Conservation (phyloP, 2,888 invertebrate genomes). For the Emmelina monodactyla region DNA sequence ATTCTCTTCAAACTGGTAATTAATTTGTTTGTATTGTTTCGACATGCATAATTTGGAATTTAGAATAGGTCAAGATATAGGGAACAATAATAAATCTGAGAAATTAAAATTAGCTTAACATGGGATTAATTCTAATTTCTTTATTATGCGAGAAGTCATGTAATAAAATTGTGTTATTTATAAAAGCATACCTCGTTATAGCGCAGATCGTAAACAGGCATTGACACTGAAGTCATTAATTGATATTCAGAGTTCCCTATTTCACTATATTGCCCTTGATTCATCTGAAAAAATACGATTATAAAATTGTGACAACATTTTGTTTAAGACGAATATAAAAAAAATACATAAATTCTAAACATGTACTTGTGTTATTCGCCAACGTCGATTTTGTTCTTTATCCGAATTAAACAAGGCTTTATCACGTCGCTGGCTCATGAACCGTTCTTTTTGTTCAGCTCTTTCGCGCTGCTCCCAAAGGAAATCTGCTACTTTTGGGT, state of each 20-base stretch:
- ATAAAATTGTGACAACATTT: too few relatives aligned
- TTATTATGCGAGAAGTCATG: too few relatives aligned
- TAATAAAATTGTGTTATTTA: too few relatives aligned
- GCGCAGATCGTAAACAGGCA: constrained; percentile 90
- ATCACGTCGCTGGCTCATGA: constrained; percentile 71
- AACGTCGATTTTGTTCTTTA: constrained; percentile 70
- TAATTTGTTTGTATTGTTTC: constrained; percentile 24
- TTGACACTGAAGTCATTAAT: constrained; percentile 91
- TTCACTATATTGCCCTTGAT: constrained; percentile 69
- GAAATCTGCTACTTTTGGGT: constrained; percentile 91
- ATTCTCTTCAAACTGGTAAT: constrained; percentile 32
- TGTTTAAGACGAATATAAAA: too few relatives aligned
- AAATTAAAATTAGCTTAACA: too few relatives aligned
- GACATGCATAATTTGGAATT: constrained; percentile 46
- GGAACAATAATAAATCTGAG: too few relatives aligned
- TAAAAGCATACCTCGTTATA: constrained; percentile 87
- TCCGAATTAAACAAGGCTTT: constrained; percentile 68
- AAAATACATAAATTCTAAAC: too few relatives aligned
- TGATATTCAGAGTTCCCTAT: constrained; percentile 72
- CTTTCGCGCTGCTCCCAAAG: constrained; percentile 86
- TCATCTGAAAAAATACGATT: constrained; percentile 42
- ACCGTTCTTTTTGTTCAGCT: constrained; percentile 79
- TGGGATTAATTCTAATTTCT: too few relatives aligned
- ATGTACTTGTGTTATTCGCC: constrained; percentile 54
- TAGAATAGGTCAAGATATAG: constrained; percentile 15